These are phyloP conservation scores for Bicyclus anynana DNA, from an alignment of 1,140 invertebrate species.

Conservation along the genomic window DNA sequence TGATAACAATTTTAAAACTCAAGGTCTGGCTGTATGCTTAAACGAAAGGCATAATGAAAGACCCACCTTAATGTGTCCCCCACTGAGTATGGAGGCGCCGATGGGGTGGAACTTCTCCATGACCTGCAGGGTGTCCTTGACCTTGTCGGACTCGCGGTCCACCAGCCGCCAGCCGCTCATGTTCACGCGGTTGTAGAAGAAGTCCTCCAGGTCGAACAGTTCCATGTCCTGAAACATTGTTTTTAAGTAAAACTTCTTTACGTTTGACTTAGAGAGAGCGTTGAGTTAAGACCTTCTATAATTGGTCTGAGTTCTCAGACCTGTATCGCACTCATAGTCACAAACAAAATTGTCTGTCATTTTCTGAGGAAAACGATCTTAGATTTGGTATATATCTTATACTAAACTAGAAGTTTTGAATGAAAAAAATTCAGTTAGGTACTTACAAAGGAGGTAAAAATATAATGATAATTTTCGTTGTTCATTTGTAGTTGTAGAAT, in stretches of 20 bases:
- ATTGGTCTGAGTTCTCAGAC: too few relatives aligned
- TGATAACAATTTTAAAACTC: too few relatives aligned
- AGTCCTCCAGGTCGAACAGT: constrained; percentile 94
- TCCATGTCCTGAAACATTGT: constrained; percentile 85
- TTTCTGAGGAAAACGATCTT: too few relatives aligned
- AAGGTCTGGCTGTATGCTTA: too few relatives aligned
- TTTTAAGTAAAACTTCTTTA: too few relatives aligned
- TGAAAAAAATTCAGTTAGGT: constrained; percentile 26
- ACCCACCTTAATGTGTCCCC: constrained; percentile 60
- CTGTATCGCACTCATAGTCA: too few relatives aligned
- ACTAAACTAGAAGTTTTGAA: too few relatives aligned
- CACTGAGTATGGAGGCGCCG: constrained; percentile 85
- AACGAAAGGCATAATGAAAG: too few relatives aligned
- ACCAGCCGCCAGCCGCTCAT: constrained; percentile 94
- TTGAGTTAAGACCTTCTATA: too few relatives aligned
- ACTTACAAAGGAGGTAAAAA: constrained; percentile 96
- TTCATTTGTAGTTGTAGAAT: constrained; percentile 96
- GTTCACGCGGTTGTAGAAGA: constrained; percentile 95
- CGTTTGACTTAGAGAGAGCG: neutral
- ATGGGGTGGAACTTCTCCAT: constrained; percentile 94
- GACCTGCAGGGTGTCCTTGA: constrained; percentile 86
- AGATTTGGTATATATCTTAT: too few relatives aligned
- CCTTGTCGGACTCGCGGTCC: constrained; percentile 86
- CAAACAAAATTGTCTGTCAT: too few relatives aligned
- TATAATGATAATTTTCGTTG: constrained; percentile 94